phyloP scores from a whole-genome alignment of 1,140 invertebrate genomes.

The Nautilus pompilius region DNA sequence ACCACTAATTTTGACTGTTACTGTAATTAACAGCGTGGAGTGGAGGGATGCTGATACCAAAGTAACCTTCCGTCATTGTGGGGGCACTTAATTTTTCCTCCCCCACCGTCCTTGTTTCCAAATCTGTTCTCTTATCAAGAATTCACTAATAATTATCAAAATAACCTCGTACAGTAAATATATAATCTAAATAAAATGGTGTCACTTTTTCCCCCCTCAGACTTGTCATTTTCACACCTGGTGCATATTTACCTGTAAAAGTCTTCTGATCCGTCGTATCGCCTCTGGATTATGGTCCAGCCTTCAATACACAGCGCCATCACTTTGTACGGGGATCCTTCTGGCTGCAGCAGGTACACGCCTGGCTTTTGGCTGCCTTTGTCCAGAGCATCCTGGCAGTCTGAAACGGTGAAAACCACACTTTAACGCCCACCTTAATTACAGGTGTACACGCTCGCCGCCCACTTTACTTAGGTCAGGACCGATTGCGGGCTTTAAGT shows the following conservation, averaged over 20 bases:
- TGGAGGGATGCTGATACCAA: too few species aligned
- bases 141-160: not conserved
- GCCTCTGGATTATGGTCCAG: slow-evolving; percentile 77
- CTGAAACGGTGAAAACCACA: too few species aligned
- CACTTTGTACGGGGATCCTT: slow-evolving; percentile 5
- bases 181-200: too few species aligned
- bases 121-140: not conserved
- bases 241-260: slow-evolving; percentile 65
- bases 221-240: too few species aligned
- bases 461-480: too few species aligned
- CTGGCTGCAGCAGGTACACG: slow-evolving; percentile 8
- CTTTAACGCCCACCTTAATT: too few species aligned
- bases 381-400: slow-evolving; percentile 9
- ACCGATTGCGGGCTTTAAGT: too few species aligned
- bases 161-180: not conserved
- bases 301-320: slow-evolving; percentile 47
- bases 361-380: slow-evolving; percentile 5
- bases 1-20: too few species aligned
- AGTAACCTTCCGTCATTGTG: not conserved
- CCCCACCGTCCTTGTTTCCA: not conserved
- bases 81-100: not conserved
- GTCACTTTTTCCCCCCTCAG: too few species aligned
- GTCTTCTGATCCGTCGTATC: slow-evolving; percentile 73
- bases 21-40: too few species aligned
- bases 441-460: too few species aligned